Base-by-base conservation (phyloP, 2,113 vertebrate genomes). In the Telmatochromis sp. region DNA sequence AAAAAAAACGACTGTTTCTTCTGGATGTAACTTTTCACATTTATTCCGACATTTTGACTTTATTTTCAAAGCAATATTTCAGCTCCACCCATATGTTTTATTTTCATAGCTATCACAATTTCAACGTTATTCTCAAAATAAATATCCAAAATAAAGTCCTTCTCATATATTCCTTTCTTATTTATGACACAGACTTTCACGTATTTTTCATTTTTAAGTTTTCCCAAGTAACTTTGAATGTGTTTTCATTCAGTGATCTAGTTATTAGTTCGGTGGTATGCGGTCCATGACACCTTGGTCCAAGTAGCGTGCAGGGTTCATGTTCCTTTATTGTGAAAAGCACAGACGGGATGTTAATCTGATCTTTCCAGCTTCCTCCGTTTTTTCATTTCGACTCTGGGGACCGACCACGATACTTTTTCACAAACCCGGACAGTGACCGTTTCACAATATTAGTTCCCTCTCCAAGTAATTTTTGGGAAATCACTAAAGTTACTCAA, bases 251-350 rank as follows among this genome's bases (percentile, higher is more conserved):
- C 3, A 47, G 45, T 28, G 70, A 7, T 49, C 9, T 17, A 47
- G 42, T 49, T 19, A 49, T 49, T 47, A 49, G 23, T 31, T 75
- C 15, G 10, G 23, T 19, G 42, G 42, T 49, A 28, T 47, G 15
- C 14, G 15, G 23, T 9, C 14, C 23, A 75, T 17, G 23, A 47
- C 23, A 12, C 4, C 15, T 45, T 42, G 40, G 3, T 47, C 23
- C n/a, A 6, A 23, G 14, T 28, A 47, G 70, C 9, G 9, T 75
- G 23, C 2, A 5, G 4, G 3, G 14, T 19, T 19, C 1, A 2
- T 14, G 8, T 21, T 2, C 6, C 75, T 87, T 94, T 87, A 90
- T 93, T 91, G 13, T 92, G 91, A 89, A 93, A 93, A 84, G 1
- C 57, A 3, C 15, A 15, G 15, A 55, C 55, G 2, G 85, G 83